Percentiles rank a stretch among this genome's conserved stretches.
Evolutionary conservation across 2,888 invertebrate species (phyloP).

Genomic region (Teinopalpus imperialis): DNA sequence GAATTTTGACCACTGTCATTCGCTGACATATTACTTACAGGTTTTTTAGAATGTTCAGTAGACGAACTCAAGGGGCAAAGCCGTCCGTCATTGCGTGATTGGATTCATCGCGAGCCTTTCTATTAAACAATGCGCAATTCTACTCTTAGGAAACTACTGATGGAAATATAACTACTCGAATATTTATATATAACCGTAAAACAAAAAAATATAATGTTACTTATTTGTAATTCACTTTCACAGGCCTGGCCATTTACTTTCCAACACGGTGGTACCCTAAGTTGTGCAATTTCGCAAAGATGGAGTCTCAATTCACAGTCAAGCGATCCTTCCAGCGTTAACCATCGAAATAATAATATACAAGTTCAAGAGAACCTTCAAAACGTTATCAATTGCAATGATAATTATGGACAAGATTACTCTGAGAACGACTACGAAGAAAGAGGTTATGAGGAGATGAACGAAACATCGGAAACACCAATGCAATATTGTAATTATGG

Average conservation of each 20-base stretch:
- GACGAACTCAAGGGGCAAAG: too few relatives aligned
- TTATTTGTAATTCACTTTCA: constrained; percentile 47
- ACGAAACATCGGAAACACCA: constrained; percentile 44
- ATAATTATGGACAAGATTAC: constrained; percentile 55
- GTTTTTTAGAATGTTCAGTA: too few relatives aligned
- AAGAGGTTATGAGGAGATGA: constrained; percentile 56
- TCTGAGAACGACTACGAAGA: constrained; percentile 70
- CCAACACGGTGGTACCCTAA: constrained; percentile 82
- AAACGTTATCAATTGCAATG: constrained; percentile 37
- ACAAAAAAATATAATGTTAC: too few relatives aligned
- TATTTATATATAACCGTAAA: too few relatives aligned
- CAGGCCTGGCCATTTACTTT: constrained; percentile 93
- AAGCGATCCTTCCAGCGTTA: constrained; percentile 36
- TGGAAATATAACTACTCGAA: too few relatives aligned
- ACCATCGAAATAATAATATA: constrained; percentile 33
- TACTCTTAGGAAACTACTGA: too few relatives aligned
- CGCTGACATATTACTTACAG: too few relatives aligned
- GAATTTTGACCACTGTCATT: too few relatives aligned
- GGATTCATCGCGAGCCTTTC: too few relatives aligned
- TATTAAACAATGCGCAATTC: too few relatives aligned
- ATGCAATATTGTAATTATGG: constrained; percentile 67
- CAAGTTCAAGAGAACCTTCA: constrained; percentile 34
- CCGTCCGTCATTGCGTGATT: too few relatives aligned
- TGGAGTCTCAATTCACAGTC: constrained; percentile 60
- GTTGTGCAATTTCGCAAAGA: constrained; percentile 68